Base-by-base conservation (phyloP, 2,888 invertebrate species). In the Thera obeliscata region DNA sequence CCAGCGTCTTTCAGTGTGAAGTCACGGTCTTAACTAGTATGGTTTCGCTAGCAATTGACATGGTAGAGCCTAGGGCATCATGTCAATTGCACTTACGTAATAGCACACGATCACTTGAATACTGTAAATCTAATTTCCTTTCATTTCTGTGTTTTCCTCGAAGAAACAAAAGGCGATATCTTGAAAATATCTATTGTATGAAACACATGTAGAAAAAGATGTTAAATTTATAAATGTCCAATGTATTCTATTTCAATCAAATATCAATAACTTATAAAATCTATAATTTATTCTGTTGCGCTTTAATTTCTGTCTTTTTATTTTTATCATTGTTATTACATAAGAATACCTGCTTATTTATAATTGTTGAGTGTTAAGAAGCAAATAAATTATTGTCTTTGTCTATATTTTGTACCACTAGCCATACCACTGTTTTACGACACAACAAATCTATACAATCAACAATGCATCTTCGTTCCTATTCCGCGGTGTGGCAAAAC, bases 401-500 rank as follows among this genome's bases (percentile, higher is more conserved):
- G 22, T 22, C 22, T 22, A 7, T 46, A 46, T 46, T 7, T 43
- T 43, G 43, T 43, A 43, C 43, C 43, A 46, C 43, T 46, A 41
- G 38, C 50, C 2, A 12, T 9, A 2, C 12, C 22, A 52, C 8
- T 62, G 67, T 62, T 65, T 56, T 64, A 64, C 67, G 70, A 65
- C 56, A 35, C 48, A 49, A 63, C 59, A 38, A 60, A 67, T 63
- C 48, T 64, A 58, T 64, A 61, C 50, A 62, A 67, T 54, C 70
- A 61, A 43, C 79, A 81, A 78, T 76, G 57, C 63, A 35, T 65
- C 71, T 48, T 56, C 48, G 73, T 81, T 84, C 83, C 83, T 74
- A 76, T 84, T 84, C 84, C 80, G 79, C 61, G 64, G 68, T 71
- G 59, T 62, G 57, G 72, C 76, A 87, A 88, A 87, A 85, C 87